These are phyloP conservation scores for Sigmodon hispidus DNA, from an alignment of 2,113 vertebrate species.

Conservation along the genomic window DNA sequence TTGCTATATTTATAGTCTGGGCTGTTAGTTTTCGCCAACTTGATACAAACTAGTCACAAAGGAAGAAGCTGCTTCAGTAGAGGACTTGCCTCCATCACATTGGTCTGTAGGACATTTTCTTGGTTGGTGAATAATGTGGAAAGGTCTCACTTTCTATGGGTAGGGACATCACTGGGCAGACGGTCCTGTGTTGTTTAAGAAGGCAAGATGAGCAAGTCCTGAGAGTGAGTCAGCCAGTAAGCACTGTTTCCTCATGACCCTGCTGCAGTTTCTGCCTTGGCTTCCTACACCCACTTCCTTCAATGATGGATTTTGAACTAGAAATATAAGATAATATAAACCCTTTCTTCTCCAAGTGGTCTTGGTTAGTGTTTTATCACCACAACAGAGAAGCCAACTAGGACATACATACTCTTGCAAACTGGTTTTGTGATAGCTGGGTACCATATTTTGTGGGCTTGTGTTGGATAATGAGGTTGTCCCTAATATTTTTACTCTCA, in stretches of 20 bases:
- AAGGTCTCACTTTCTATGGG: not conserved
- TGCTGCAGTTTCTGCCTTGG: not conserved
- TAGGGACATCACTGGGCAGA: not conserved
- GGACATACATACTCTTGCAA: not conserved
- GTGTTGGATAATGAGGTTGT: not conserved
- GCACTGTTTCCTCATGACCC: too few relatives aligned
- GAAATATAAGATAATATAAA: not conserved
- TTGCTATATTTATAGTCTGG: not conserved
- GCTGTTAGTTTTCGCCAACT: not conserved
- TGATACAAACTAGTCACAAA: not conserved
- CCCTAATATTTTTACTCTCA: not conserved
- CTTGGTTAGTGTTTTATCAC: not conserved
- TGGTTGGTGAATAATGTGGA: not conserved
- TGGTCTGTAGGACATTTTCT: not conserved
- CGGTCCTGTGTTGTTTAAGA: not conserved
- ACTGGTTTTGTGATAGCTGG: not conserved
- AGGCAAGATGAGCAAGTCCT: not conserved
- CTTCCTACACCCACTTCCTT: not conserved
- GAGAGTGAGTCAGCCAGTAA: not conserved
- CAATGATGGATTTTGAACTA: not conserved
- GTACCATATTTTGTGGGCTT: not conserved
- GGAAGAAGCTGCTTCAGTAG: not conserved
- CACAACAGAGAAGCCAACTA: not conserved
- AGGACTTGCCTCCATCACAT: not conserved
- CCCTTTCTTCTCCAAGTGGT: not conserved